Evolutionary conservation across 2,888 invertebrate genomes (phyloP).

Genomic region (Sarcophaga subvicina): DNA sequence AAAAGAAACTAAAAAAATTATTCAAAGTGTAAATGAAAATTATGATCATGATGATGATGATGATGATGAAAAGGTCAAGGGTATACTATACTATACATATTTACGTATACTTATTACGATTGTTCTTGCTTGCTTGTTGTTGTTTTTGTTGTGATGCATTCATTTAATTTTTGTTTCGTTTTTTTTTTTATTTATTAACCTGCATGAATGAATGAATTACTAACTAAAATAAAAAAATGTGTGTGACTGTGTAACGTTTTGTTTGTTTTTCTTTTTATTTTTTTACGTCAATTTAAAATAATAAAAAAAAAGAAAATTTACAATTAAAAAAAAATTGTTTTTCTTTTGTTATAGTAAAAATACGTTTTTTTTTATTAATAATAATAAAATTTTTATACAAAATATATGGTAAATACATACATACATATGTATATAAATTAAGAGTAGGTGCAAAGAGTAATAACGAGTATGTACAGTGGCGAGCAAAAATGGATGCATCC

Average conservation of each 20-base stretch:
- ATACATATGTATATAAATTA: too few species aligned
- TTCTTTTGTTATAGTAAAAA: not conserved
- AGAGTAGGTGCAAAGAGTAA: not conserved
- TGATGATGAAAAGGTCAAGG: slow-evolving; percentile 61
- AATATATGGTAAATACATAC: too few species aligned
- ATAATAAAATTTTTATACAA: too few species aligned
- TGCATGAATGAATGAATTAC: not conserved
- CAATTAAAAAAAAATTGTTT: not conserved
- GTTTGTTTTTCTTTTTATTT: not conserved
- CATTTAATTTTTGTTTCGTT: not conserved
- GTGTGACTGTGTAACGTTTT: not conserved
- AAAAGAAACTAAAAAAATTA: slow-evolving; percentile 25
- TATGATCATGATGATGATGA: not conserved
- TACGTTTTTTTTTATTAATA: not conserved
- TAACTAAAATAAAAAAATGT: not conserved
- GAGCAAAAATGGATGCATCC: too few species aligned
- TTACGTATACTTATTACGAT: slow-evolving; percentile 18
- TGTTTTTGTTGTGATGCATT: not conserved
- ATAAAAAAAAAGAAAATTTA: too few species aligned
- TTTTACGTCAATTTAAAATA: not conserved
- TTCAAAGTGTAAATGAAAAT: not conserved
- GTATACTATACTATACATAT: slow-evolving; percentile 15
- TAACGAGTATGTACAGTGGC: too few species aligned
- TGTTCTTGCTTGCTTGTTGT: not conserved
- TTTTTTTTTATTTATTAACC: not conserved